Percentiles rank a stretch among this genome's conserved stretches.
These are phyloP conservation scores for Myotis findleyi DNA, from an alignment of 2,797 vertebrate species.

Conservation along the genomic window DNA sequence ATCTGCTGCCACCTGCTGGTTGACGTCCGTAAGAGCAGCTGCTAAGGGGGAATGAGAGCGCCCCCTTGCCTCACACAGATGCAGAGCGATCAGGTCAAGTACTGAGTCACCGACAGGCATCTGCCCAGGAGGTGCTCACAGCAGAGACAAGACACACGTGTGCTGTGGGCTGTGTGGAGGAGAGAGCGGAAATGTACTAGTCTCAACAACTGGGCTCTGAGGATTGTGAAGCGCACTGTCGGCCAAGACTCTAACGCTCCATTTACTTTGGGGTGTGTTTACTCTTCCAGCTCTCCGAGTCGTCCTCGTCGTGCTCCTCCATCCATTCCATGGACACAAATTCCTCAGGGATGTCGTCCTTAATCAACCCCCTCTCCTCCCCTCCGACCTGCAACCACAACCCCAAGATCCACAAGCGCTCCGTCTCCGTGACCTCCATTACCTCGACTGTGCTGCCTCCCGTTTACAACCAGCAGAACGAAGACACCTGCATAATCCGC, in stretches of 20 bases:
- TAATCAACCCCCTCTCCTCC: slow-evolving; percentile 69
- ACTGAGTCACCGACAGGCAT: neutral
- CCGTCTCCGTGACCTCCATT: slow-evolving; percentile 85
- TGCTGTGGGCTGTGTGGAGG: neutral
- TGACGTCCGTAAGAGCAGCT: neutral
- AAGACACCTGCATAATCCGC: slow-evolving; percentile 94
- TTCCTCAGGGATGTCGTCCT: slow-evolving; percentile 87
- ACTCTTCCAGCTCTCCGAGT: slow-evolving; percentile 90
- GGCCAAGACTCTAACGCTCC: neutral
- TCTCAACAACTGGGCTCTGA: neutral
- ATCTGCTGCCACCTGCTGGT: slow-evolving; percentile 87
- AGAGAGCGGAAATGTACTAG: neutral
- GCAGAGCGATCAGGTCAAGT: neutral
- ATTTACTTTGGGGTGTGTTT: neutral
- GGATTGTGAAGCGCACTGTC: fast-evolving
- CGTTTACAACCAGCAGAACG: slow-evolving; percentile 93
- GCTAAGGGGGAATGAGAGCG: neutral
- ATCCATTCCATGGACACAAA: slow-evolving; percentile 91
- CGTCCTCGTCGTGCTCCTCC: slow-evolving; percentile 91
- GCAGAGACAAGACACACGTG: neutral
- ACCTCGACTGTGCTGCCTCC: slow-evolving; percentile 87
- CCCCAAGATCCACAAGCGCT: slow-evolving; percentile 89
- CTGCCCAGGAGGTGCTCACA: neutral
- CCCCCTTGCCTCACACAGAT: neutral
- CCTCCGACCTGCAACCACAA: slow-evolving; percentile 83